phyloP scores from a whole-genome alignment of 2,797 vertebrate genomes.

The Acanthiza pusilla region DNA sequence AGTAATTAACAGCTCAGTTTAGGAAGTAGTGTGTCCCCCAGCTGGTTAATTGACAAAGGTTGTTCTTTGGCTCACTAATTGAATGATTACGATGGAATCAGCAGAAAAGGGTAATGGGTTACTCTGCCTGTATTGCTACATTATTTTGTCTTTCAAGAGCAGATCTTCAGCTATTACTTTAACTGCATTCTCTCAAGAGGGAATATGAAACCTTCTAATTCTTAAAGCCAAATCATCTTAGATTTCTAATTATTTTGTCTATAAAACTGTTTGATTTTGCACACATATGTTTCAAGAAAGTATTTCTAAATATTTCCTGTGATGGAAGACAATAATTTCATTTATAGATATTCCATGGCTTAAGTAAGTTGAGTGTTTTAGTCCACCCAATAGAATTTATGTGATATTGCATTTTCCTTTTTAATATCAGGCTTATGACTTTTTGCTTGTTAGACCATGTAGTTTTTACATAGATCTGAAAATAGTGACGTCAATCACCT shows the following conservation, averaged over 20 bases:
- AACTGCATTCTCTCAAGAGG: neutral
- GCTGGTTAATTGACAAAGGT: neutral
- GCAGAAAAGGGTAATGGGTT: neutral
- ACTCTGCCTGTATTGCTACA: neutral
- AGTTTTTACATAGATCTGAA: neutral
- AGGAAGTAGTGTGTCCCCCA: neutral
- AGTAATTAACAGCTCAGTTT: neutral
- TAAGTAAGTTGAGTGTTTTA: neutral
- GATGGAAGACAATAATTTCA: neutral
- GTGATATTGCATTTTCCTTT: neutral
- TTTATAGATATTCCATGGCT: neutral
- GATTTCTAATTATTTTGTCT: neutral
- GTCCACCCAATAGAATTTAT: neutral
- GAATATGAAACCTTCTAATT: neutral
- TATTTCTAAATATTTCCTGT: neutral
- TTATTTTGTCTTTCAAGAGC: neutral
- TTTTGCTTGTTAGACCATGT: neutral
- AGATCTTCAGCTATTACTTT: neutral
- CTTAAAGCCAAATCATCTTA: neutral
- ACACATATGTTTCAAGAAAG: neutral
- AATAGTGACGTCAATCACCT: neutral
- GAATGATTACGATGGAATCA: neutral
- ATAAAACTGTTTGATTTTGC: neutral
- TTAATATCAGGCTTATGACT: neutral
- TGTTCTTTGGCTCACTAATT: neutral